phyloP scores from a whole-genome alignment of 2,888 invertebrate species.

The Elaeidobius kamerunicus region DNA sequence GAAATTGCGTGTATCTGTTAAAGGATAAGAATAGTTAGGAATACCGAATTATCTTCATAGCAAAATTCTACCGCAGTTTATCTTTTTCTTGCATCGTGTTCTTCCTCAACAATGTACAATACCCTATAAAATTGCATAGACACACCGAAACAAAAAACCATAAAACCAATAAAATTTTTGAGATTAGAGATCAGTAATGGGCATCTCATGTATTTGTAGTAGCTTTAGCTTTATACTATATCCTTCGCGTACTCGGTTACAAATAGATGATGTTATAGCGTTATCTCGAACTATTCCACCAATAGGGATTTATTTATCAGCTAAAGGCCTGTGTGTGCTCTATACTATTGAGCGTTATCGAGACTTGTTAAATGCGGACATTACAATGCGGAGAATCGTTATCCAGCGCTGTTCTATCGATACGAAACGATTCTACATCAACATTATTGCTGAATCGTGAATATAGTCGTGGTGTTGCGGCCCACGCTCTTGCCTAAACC shows the following conservation, averaged over 20 bases:
- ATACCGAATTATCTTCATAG: no score
- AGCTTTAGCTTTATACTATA: conserved; percentile 32
- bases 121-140: conserved; percentile 5
- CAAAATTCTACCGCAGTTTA: no score
- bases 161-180: conserved; percentile 17
- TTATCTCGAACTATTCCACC: conserved; percentile 43
- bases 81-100: no score
- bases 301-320: conserved; percentile 49
- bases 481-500: conserved; percentile 28
- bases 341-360: conserved; percentile 43
- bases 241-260: conserved; percentile 36
- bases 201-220: conserved; percentile 35
- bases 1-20: no score
- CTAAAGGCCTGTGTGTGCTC: conserved; percentile 33
- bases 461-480: conserved; percentile 45
- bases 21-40: no score
- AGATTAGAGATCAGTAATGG: conserved; percentile 34
- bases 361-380: conserved; percentile 50
- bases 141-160: conserved; percentile 6
- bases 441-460: conserved; percentile 51
- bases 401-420: conserved; percentile 49
- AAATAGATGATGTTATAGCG: conserved; percentile 45
- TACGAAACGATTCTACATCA: conserved; percentile 49
- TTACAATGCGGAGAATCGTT: conserved; percentile 51
- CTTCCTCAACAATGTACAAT: conserved; percentile 1